Percentiles rank a stretch among this genome's conserved stretches.
Conservation (phyloP, 2,113 vertebrate species). For the Paracyprichromis sp. region DNA sequence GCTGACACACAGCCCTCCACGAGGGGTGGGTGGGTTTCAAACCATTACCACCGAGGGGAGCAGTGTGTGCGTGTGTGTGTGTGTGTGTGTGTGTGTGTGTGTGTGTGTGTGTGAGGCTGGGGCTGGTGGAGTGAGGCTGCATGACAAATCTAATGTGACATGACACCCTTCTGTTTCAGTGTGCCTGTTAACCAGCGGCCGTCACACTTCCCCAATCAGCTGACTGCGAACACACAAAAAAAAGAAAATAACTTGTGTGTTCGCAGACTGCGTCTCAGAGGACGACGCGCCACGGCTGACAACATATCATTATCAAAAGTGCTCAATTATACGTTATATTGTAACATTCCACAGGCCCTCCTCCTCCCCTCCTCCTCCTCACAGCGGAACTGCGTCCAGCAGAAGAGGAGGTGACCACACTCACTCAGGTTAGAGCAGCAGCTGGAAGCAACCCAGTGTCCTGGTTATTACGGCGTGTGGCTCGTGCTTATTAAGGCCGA, state of each 20-base stretch:
- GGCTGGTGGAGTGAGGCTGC: constrained; percentile 40
- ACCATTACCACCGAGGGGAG: constrained; percentile 81
- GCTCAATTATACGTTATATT: neutral
- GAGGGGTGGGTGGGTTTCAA: constrained; percentile 79
- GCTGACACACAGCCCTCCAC: constrained; percentile 77
- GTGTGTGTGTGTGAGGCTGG: neutral
- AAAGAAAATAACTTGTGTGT: neutral
- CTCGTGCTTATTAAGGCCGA: neutral
- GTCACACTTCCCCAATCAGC: neutral
- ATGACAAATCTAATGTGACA: constrained; percentile 43
- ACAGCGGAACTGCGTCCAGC: neutral
- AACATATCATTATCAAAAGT: neutral
- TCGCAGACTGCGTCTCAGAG: neutral
- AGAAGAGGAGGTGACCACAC: neutral
- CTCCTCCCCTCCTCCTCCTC: neutral
- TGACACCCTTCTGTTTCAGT: constrained; percentile 30
- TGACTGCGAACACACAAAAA: neutral
- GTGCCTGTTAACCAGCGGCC: constrained; percentile 2
- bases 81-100: neutral
- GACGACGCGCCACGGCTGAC: neutral
- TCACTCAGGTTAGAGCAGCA: neutral
- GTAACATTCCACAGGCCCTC: neutral
- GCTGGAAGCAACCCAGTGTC: neutral
- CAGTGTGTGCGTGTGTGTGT: neutral
- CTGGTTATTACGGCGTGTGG: neutral